A percentile compares a stretch with the other conserved stretches of the same genome.
phyloP scores from a whole-genome alignment of 2,888 invertebrate species.

The Andrena marginata region DNA sequence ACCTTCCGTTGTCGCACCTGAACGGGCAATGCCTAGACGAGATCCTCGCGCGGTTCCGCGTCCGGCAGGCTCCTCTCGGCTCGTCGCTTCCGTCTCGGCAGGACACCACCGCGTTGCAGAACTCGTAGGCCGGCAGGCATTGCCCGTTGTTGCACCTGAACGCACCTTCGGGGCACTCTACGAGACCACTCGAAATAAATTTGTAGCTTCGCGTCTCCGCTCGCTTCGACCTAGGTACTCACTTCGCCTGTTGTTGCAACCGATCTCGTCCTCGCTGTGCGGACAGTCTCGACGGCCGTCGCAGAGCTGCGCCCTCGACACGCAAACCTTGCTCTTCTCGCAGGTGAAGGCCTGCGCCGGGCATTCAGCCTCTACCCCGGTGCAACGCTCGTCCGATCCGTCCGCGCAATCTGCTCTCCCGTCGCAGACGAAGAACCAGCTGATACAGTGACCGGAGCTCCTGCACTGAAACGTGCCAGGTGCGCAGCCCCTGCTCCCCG shows the following conservation, averaged over 20 bases:
- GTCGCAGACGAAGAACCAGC: slow-evolving; percentile 97
- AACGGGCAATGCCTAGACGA: slow-evolving; percentile 90
- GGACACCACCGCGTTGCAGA: slow-evolving; percentile 95
- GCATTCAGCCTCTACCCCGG: slow-evolving; percentile 86
- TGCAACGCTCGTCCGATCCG: slow-evolving; percentile 94
- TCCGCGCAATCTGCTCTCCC: slow-evolving; percentile 94
- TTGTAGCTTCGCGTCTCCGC: too few species aligned
- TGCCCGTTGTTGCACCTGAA: slow-evolving; percentile 95
- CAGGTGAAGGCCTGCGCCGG: slow-evolving; percentile 91
- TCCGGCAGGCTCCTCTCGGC: slow-evolving; percentile 87
- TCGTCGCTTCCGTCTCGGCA: slow-evolving; percentile 97
- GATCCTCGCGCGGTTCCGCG: slow-evolving; percentile 83
- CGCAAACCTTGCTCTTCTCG: slow-evolving; percentile 89
- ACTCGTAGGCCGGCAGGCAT: slow-evolving; percentile 95
- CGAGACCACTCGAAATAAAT: neutral
- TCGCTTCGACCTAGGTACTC: slow-evolving; percentile 78
- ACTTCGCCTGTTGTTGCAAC: slow-evolving; percentile 88
- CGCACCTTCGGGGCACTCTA: slow-evolving; percentile 91
- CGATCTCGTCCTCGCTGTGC: slow-evolving; percentile 91
- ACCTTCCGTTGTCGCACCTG: slow-evolving; percentile 94
- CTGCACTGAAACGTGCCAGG: slow-evolving; percentile 95
- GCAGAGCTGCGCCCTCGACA: slow-evolving; percentile 92
- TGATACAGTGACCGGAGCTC: slow-evolving; percentile 94
- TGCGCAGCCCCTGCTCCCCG: slow-evolving; percentile 91
- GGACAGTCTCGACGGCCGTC: slow-evolving; percentile 93